Base-by-base conservation (phyloP, 2,888 invertebrate genomes). In the Argyra leucocephala region DNA sequence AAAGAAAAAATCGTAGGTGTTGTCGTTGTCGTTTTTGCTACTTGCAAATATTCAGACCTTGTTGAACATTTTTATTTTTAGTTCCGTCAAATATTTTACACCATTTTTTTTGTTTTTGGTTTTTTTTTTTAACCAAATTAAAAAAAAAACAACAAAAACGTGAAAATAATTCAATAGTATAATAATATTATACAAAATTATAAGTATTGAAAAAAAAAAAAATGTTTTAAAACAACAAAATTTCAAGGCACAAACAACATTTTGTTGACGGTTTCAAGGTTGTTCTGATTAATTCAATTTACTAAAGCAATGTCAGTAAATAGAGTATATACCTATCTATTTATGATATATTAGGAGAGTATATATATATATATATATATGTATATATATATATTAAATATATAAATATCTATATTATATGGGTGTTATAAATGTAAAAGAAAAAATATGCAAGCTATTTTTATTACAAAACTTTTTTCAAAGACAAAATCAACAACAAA, bases 231-330 rank as follows among this genome's bases (percentile, higher is more conserved):
- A 48, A 31, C 31, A 31, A 31, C 10, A 7, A 31, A 10, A 48
- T 48, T 48, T 48, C 48, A 48, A 48, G 48, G 48, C 48, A 48
- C 15, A 48, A 48, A 18, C 48, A 48, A 48, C 48, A 48, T 48
- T 48, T 48, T 18, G 48, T 48, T 48, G 48, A 48, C 48, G 48
- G 18, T 48, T 48, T 48, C 48, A 48, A 48, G 48, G 48, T 48
- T 48, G 48, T 48, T 48, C 48, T 48, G 48, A 48, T 48, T 48
- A 48, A 48, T 48, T 48, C 48, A 48, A 48, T 48, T 48, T 48
- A 48, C 5, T 48, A 48, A 48, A 48, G 48, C 48, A 48, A 48
- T 48, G 48, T 18, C 48, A 48, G 48, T 48, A 48, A 48, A 48
- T 48, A 48, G 48, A 48, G 48, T 48, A 48, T 15, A n/a, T 48